Conservation (phyloP, 2,797 vertebrate species). For the Ceyx erithaca region DNA sequence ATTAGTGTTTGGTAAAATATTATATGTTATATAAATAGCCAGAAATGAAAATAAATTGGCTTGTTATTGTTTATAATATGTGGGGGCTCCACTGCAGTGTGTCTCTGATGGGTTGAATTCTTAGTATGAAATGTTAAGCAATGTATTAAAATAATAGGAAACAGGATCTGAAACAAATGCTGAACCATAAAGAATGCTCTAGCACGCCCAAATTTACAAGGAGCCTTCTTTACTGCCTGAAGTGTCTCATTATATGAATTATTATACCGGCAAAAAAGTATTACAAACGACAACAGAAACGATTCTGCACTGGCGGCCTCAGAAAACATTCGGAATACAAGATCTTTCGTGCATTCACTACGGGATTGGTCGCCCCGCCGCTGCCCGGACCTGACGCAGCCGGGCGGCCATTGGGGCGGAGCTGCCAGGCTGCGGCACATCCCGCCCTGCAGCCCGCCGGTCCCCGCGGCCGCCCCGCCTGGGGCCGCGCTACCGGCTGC, state of each 20-base stretch:
- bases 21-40: background rate
- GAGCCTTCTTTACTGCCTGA: background rate
- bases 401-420: too few species aligned
- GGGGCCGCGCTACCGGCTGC: background rate
- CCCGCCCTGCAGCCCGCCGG: too few species aligned
- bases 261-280: background rate
- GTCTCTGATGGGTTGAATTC: background rate
- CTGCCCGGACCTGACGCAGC: too few species aligned
- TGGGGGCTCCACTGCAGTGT: background rate
- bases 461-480: background rate
- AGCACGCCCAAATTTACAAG: background rate
- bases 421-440: too few species aligned
- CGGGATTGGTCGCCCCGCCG: background rate
- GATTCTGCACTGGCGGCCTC: background rate
- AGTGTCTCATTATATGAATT: background rate
- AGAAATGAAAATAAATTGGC: background rate
- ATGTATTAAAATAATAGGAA: background rate
- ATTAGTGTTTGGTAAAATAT: background rate
- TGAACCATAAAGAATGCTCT: background rate
- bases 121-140: background rate
- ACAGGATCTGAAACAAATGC: background rate
- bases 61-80: background rate
- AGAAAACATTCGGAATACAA: too few species aligned
- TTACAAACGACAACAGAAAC: background rate
- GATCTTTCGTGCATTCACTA: background rate